Percentiles rank a stretch among this genome's conserved stretches.
These are phyloP conservation scores for Sitta carolinensis DNA, from an alignment of 2,797 vertebrate genomes.

Conservation along the genomic window DNA sequence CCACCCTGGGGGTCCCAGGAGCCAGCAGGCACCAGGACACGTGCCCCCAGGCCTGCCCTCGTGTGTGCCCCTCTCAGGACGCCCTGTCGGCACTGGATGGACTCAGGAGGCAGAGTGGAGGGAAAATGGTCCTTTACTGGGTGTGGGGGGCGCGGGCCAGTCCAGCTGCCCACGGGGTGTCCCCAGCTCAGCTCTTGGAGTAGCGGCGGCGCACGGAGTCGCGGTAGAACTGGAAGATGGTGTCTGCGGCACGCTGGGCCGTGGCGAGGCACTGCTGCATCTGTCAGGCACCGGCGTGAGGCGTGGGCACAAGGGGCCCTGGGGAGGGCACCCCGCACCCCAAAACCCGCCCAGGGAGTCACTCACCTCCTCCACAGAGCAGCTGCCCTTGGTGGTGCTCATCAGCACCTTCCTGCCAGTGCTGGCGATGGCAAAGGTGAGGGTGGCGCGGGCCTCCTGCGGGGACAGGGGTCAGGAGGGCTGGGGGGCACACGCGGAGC, in stretches of 20 bases:
- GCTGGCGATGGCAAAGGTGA: conserved; percentile 90
- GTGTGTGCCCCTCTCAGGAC: too few relatives aligned
- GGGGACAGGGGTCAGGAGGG: too few relatives aligned
- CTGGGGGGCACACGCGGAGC: rapidly evolving
- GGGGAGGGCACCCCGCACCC: rapidly evolving
- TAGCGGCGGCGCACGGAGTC: conserved; percentile 85
- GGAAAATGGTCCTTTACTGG: neutral
- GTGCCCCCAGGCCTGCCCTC: rapidly evolving
- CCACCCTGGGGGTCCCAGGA: too few relatives aligned
- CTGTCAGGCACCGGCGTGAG: conserved; percentile 2
- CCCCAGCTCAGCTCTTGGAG: conserved; percentile 81
- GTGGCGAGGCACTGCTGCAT: conserved; percentile 88
- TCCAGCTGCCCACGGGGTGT: rapidly evolving
- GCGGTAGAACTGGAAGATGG: conserved; percentile 90
- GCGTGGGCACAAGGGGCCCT: rapidly evolving
- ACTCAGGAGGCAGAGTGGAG: neutral
- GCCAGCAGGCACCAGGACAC: rapidly evolving
- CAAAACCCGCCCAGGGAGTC: rapidly evolving
- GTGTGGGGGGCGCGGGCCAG: neutral
- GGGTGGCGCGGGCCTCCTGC: conserved; percentile 86
- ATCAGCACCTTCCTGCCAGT: conserved; percentile 81
- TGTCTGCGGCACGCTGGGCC: conserved; percentile 83
- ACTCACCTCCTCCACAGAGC: conserved; percentile 86
- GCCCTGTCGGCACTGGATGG: rapidly evolving
- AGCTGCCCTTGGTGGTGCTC: conserved; percentile 85